Evolutionary conservation across 2,888 invertebrate species (phyloP).

Genomic region (Dryomyza anilis): DNA sequence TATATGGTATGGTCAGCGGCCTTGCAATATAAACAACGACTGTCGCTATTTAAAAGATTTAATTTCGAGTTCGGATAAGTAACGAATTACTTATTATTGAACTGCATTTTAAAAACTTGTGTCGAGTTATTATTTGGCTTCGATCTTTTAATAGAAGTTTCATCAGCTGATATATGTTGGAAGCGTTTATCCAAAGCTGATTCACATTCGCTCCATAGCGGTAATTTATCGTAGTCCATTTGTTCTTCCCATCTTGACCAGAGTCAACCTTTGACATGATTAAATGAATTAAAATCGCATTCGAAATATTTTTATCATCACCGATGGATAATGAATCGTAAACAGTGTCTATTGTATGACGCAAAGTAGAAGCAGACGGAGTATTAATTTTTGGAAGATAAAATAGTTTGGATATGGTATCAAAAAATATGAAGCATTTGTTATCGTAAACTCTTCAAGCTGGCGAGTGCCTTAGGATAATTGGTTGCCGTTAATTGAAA

Average conservation of each 20-base stretch:
- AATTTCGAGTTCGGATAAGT: neutral
- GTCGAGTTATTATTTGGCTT: neutral
- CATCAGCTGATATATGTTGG: slow-evolving; percentile 22
- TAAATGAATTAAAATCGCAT: slow-evolving; percentile 34
- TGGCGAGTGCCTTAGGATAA: slow-evolving; percentile 30
- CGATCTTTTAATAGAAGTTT: slow-evolving; percentile 14
- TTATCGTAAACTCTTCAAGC: slow-evolving; percentile 30
- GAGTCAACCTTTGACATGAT: slow-evolving; percentile 30
- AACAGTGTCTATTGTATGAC: slow-evolving; percentile 31
- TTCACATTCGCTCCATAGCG: slow-evolving; percentile 29
- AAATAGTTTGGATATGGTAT: slow-evolving; percentile 32
- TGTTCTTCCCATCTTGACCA: slow-evolving; percentile 27
- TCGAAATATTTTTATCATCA: slow-evolving; percentile 32
- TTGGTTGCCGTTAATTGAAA: slow-evolving; percentile 31
- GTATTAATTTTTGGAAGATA: slow-evolving; percentile 32
- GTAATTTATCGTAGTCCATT: slow-evolving; percentile 26
- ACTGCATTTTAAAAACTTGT: neutral
- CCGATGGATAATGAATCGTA: slow-evolving; percentile 32
- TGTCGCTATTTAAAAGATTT: neutral
- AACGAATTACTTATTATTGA: neutral
- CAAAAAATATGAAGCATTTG: slow-evolving; percentile 34
- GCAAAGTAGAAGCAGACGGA: slow-evolving; percentile 31
- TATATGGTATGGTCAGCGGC: neutral
- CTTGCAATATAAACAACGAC: neutral
- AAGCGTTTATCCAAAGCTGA: slow-evolving; percentile 26